Evolutionary conservation across 2,797 vertebrate genomes (phyloP), one percentile per base, ranked within the genome.

Genomic region (Platalea minor): DNA sequence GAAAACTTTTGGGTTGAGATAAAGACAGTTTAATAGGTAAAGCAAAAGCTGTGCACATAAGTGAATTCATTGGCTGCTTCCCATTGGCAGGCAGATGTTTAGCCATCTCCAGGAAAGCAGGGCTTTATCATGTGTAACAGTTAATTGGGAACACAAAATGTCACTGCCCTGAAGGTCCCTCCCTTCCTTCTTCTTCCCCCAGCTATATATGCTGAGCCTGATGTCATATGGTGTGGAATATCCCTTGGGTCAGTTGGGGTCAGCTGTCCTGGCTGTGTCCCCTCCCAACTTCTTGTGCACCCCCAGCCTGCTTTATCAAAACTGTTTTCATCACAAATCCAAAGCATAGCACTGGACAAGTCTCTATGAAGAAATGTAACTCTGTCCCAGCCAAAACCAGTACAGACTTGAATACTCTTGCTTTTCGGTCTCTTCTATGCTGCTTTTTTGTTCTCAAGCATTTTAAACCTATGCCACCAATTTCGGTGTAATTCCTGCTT

Each of bases 51-150:
- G 17, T n/a, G 6, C 19, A 5, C 2, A 0, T 31, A 13, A 51
- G 23, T 48, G 33, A 53, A 63, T 46, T 83, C 12, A 56, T 50
- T 82, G 1, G 1, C 21, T 63, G 3, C 50, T 64, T 59, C 7
- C 12, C 9, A 8, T 13, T 4, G 2, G 29, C 37, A 41, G 25
- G 21, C 23, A 74, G 37, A 4, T 46, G 33, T 64, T 93, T 17
- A 39, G 37, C 24, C 9, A 10, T 19, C 9, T 60, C 21, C 18
- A 78, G 83, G 25, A 68, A 57, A 61, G 26, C 43, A 33, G 23
- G 43, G 13, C 26, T 56, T 28, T 13, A 7, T 50, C 14, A 11
- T 4, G 10, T 2, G 0, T 61, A 21, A n/a, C 0, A 1, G 64
- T 70, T 53, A 67, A 46, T 31, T 24, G 20, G 46, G 33, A 82